Evolutionary conservation across 2,888 invertebrate species (phyloP).

Genomic region (Limnephilus auricula): DNA sequence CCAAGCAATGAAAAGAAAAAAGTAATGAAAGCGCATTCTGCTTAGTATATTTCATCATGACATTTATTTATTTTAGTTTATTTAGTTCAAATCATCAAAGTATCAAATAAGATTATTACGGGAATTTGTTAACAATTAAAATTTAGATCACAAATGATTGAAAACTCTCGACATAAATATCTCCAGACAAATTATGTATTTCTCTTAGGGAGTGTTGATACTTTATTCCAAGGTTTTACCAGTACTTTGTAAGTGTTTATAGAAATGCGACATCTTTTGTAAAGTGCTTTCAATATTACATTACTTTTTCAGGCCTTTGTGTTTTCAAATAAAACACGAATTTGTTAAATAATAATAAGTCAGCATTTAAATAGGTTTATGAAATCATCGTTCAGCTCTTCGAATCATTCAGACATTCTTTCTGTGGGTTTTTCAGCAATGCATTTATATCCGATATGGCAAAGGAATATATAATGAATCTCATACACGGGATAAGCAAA

Average conservation of each 20-base stretch:
- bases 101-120: no score
- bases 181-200: not conserved
- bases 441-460: not conserved
- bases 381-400: not conserved
- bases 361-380: not conserved
- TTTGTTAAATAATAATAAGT: not conserved
- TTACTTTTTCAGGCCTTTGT: not conserved
- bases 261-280: not conserved
- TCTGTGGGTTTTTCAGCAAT: not conserved
- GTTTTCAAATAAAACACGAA: not conserved
- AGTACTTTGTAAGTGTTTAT: no score
- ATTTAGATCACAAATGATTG: not conserved
- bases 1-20: no score
- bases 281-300: not conserved
- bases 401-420: not conserved
- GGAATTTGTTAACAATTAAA: not conserved
- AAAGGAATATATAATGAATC: not conserved
- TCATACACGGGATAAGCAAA: not conserved
- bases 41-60: no score
- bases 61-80: no score
- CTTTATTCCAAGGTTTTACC: not conserved
- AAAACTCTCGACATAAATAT: not conserved
- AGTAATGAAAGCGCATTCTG: no score
- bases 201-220: not conserved
- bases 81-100: no score